These are phyloP conservation scores for Archaeoteleia sp. DNA, from an alignment of 2,888 invertebrate genomes.

Conservation along the genomic window DNA sequence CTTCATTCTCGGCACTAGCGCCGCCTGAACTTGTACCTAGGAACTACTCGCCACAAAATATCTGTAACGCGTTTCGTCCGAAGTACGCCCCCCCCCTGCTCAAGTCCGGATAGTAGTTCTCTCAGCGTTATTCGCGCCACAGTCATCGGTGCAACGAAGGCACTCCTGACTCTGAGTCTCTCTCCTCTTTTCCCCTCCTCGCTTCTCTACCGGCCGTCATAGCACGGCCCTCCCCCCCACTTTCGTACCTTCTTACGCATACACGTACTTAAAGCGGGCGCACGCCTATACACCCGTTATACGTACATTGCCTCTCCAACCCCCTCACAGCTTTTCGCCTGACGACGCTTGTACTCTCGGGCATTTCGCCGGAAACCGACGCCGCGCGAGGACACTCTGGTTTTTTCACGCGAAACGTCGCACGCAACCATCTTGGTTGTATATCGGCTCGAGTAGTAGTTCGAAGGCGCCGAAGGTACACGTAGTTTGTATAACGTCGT, in stretches of 20 bases:
- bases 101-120: constrained; percentile 81
- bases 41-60: too few species aligned
- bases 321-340: constrained; percentile 62
- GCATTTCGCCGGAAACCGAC: constrained; percentile 75
- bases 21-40: too few species aligned
- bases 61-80: too few species aligned
- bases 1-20: too few species aligned
- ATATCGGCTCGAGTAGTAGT: not conserved
- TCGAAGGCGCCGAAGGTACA: too few species aligned
- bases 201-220: constrained; percentile 4
- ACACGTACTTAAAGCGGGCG: not conserved
- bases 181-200: constrained; percentile 39
- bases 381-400: constrained; percentile 69
- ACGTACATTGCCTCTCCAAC: not conserved
- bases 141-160: constrained; percentile 75
- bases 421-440: constrained; percentile 10
- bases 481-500: constrained; percentile 42
- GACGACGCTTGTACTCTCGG: constrained; percentile 71
- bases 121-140: constrained; percentile 72
- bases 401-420: constrained; percentile 37
- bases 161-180: constrained; percentile 58
- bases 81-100: not conserved
- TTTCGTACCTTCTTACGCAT: too few species aligned
- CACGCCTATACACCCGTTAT: too few species aligned
- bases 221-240: constrained; percentile 6